phyloP scores from a whole-genome alignment of 1,140 invertebrate species.

The Penaeus indicus region DNA sequence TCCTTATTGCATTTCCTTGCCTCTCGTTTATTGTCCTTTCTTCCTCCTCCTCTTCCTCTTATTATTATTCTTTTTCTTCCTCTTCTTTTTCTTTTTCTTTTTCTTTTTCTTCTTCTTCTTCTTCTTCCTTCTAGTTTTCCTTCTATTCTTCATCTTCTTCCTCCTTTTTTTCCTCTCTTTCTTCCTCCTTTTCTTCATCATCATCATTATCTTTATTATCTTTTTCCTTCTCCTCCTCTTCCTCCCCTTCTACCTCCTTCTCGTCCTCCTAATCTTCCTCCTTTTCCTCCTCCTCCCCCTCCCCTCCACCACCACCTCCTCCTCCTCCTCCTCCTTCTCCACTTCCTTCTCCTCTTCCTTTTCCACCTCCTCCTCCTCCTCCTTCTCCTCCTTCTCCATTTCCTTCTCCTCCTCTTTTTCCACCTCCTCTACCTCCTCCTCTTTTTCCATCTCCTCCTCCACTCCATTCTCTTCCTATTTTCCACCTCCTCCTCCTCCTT shows the following conservation, averaged over 20 bases:
- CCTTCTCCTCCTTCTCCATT: background rate
- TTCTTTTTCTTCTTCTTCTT: too few species aligned
- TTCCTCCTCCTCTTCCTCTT: too few species aligned
- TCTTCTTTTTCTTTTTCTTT: too few species aligned
- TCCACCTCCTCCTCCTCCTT: background rate
- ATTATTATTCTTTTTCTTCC: too few species aligned
- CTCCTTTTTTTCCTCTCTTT: too few species aligned
- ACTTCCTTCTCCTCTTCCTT: background rate
- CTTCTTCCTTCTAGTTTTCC: too few species aligned
- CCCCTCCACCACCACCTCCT: conserved; percentile 8
- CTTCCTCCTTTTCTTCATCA: background rate
- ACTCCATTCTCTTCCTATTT: background rate
- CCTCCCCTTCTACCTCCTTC: background rate
- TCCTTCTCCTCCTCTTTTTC: background rate
- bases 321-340: background rate
- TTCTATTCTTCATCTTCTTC: too few species aligned
- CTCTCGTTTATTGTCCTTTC: too few species aligned
- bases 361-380: background rate
- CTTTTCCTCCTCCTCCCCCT: background rate
- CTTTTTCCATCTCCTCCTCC: background rate
- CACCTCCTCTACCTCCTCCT: background rate
- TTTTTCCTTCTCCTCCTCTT: background rate
- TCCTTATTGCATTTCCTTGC: too few species aligned
- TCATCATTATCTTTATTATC: background rate
- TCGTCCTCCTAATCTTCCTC: background rate